phyloP scores from a whole-genome alignment of 2,797 vertebrate species.

The Pangasius sanitwongsei region DNA sequence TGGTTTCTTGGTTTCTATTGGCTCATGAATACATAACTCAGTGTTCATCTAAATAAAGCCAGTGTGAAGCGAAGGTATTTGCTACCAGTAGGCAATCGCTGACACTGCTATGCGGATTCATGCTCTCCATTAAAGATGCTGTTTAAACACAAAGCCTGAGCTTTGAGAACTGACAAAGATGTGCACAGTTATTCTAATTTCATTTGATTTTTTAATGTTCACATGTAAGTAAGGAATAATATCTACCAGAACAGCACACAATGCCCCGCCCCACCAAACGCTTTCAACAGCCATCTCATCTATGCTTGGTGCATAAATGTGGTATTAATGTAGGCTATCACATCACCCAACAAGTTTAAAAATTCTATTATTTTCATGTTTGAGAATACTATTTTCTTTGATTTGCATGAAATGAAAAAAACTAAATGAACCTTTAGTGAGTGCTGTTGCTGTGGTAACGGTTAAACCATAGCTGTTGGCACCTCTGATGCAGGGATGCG shows the following conservation, averaged over 20 bases:
- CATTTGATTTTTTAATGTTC: neutral
- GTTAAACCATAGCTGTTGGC: neutral
- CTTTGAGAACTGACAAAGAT: neutral
- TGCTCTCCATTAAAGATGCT: neutral
- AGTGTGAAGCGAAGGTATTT: neutral
- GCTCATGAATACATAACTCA: neutral
- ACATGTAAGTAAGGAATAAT: neutral
- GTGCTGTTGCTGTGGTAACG: neutral
- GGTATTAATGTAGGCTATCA: neutral
- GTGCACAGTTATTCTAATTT: neutral
- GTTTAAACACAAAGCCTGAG: neutral
- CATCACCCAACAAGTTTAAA: neutral
- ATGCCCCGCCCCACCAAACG: neutral
- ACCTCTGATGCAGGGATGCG: neutral
- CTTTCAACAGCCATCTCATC: neutral
- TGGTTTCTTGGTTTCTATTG: neutral
- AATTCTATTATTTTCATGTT: neutral
- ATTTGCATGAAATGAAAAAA: neutral
- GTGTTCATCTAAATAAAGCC: neutral
- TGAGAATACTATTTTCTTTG: neutral
- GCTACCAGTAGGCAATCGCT: neutral
- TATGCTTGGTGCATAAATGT: neutral
- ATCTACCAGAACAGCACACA: neutral
- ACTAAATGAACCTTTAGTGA: neutral
- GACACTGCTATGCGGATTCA: neutral